phyloP scores from a whole-genome alignment of 1,140 invertebrate species.

The Drosophila pectinifera region DNA sequence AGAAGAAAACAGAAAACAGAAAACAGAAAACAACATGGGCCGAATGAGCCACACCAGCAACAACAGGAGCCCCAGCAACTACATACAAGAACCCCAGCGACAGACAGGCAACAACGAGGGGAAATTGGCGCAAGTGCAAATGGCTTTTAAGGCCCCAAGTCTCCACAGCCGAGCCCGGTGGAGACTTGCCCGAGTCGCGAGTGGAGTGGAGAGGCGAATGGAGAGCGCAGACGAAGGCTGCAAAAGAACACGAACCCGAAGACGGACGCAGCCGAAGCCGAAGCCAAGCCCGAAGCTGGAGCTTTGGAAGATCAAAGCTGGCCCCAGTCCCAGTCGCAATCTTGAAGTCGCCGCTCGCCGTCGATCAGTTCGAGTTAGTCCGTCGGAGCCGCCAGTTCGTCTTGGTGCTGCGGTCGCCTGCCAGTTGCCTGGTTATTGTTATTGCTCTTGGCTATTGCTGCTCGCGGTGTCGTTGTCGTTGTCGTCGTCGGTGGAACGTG shows the following conservation, averaged over 20 bases:
- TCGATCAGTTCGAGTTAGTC: constrained; percentile 72
- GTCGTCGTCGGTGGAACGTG: constrained; percentile 32
- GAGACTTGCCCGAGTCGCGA: constrained; percentile 21
- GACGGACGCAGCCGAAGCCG: constrained; percentile 7
- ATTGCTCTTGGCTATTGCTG: background rate
- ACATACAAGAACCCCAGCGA: constrained; percentile 6
- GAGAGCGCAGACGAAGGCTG: constrained; percentile 33
- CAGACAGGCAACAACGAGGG: constrained; percentile 38
- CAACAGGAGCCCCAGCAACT: constrained; percentile 15
- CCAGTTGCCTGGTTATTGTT: constrained; percentile 6
- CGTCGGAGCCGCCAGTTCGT: constrained; percentile 53
- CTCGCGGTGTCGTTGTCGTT: background rate
- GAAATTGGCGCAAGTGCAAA: constrained; percentile 78
- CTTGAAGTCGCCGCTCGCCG: constrained; percentile 60
- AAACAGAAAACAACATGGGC: constrained; percentile 12
- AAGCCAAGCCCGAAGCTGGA: constrained; percentile 17
- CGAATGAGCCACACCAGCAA: constrained; percentile 12
- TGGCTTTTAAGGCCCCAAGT: constrained; percentile 65
- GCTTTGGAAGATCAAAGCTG: constrained; percentile 55
- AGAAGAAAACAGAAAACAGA: constrained; percentile 24
- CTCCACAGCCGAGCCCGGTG: constrained; percentile 19
- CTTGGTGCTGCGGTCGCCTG: constrained; percentile 4
- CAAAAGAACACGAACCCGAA: constrained; percentile 17
- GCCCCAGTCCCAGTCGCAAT: constrained; percentile 54
- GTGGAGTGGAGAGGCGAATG: constrained; percentile 1